phyloP scores from a whole-genome alignment of 2,113 vertebrate genomes.

The Nycticorax nycticorax region DNA sequence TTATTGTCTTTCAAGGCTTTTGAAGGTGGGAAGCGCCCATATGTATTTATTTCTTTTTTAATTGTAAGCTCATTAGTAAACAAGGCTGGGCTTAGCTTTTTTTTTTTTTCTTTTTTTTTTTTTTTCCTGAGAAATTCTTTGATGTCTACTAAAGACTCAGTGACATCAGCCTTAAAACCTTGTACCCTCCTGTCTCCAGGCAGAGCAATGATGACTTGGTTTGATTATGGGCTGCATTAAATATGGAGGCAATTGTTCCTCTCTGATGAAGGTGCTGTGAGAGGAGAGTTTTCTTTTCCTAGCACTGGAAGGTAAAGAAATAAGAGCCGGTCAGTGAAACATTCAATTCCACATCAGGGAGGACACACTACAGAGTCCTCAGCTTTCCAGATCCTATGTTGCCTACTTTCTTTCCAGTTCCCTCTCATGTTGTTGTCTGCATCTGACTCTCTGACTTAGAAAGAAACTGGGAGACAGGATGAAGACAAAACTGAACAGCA shows the following conservation, averaged over 20 bases:
- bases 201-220: background rate
- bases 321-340: background rate
- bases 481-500: background rate
- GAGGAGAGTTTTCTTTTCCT: background rate
- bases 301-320: background rate
- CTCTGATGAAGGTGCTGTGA: background rate
- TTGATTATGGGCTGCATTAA: background rate
- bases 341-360: background rate
- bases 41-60: conserved; percentile 42
- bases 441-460: background rate
- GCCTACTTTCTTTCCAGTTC: background rate
- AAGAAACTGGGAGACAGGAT: background rate
- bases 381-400: background rate
- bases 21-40: conserved; percentile 40
- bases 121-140: background rate
- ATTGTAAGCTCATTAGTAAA: conserved; percentile 50
- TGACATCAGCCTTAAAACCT: background rate
- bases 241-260: background rate
- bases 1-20: conserved; percentile 62
- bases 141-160: background rate
- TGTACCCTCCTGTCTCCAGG: background rate
- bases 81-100: background rate
- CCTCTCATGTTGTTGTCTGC: background rate
- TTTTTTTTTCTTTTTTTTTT: background rate
- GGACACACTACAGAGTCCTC: background rate